Evolutionary conservation across 2,113 vertebrate species (phyloP).

Genomic region (Nothoprocta perdicaria): DNA sequence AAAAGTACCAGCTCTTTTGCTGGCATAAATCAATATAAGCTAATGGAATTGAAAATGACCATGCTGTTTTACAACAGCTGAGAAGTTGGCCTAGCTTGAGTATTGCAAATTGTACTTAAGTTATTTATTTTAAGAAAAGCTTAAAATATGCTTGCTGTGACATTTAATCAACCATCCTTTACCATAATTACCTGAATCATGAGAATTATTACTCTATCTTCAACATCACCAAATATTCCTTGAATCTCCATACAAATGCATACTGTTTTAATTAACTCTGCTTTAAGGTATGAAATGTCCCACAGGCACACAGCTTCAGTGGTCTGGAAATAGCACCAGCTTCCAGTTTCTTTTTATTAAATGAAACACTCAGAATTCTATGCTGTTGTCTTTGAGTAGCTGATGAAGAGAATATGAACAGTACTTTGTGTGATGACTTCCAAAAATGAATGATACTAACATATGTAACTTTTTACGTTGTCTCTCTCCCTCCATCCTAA

Average conservation of each 20-base stretch:
- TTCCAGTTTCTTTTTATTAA: neutral
- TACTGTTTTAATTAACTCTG: neutral
- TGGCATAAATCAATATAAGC: neutral
- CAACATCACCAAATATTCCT: neutral
- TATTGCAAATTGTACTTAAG: neutral
- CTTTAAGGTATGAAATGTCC: neutral
- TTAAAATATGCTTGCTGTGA: neutral
- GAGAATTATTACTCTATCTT: neutral
- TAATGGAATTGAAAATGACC: neutral
- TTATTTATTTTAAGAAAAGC: neutral
- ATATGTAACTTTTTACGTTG: neutral
- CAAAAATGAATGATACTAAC: neutral
- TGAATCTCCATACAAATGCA: neutral
- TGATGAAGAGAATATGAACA: neutral
- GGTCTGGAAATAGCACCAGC: neutral
- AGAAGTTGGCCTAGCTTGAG: neutral
- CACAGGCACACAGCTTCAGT: neutral
- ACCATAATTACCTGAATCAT: neutral
- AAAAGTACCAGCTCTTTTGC: neutral
- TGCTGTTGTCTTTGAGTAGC: neutral
- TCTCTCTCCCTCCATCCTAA: neutral
- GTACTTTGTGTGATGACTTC: neutral
- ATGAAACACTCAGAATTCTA: neutral
- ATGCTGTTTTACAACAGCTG: neutral
- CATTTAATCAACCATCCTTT: neutral